Percentiles rank a stretch among this genome's conserved stretches.
These are phyloP conservation scores for Penaeus japonicus DNA, from an alignment of 1,140 invertebrate species.

Conservation along the genomic window DNA sequence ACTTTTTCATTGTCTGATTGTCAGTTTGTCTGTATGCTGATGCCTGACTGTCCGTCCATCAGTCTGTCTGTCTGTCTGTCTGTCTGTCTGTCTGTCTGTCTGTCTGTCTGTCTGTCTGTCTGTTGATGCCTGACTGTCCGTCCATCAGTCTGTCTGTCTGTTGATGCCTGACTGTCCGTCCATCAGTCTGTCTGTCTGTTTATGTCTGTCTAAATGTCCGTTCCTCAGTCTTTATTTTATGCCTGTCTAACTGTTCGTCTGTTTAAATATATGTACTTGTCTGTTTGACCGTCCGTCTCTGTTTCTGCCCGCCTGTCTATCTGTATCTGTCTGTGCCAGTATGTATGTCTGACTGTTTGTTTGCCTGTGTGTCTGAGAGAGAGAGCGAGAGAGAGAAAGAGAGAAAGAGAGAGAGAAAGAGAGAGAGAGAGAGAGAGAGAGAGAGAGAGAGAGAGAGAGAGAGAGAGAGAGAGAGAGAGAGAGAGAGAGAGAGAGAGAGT, in stretches of 20 bases:
- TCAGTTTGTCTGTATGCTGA: neutral
- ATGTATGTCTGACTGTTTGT: too few relatives aligned
- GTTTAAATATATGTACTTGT: too few relatives aligned
- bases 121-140: neutral
- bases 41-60: neutral
- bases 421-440: constrained; percentile 34
- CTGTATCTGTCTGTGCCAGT: too few relatives aligned
- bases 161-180: neutral
- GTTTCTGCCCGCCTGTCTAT: too few relatives aligned
- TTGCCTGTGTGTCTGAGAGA: neutral
- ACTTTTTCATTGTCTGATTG: neutral
- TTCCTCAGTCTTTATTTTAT: too few relatives aligned
- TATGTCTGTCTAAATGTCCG: too few relatives aligned
- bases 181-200: too few relatives aligned
- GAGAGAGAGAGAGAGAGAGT: too few relatives aligned
- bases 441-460: constrained; percentile 7
- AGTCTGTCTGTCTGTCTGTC: neutral
- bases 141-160: neutral
- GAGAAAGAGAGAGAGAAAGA: constrained; percentile 27
- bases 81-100: neutral
- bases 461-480: too few relatives aligned
- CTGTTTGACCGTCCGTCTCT: too few relatives aligned
- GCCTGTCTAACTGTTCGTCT: too few relatives aligned
- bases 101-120: neutral
- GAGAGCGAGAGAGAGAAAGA: neutral